phyloP scores from a whole-genome alignment of 1,140 invertebrate genomes.

The Zaprionus nigranus region DNA sequence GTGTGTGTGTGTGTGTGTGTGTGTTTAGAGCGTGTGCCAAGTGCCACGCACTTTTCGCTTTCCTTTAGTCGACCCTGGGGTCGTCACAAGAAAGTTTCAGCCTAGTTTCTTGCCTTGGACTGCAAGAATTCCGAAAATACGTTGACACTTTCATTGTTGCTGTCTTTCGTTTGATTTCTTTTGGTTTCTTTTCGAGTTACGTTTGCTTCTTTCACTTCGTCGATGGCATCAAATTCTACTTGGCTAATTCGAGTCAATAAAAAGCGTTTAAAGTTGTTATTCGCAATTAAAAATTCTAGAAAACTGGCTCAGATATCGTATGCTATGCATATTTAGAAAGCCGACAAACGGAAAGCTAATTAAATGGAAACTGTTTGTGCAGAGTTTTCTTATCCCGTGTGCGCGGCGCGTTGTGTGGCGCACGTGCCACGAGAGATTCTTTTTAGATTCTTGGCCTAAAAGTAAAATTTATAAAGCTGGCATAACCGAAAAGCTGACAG shows the following conservation, averaged over 20 bases:
- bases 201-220: neutral
- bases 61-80: slow-evolving; percentile 35
- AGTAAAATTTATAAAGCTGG: slow-evolving; percentile 68
- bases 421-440: slow-evolving; percentile 56
- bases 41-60: slow-evolving; percentile 67
- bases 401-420: slow-evolving; percentile 26
- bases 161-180: slow-evolving; percentile 26
- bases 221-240: slow-evolving; percentile 78
- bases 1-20: slow-evolving; percentile 9
- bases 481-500: slow-evolving; percentile 70
- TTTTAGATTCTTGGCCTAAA: slow-evolving; percentile 66
- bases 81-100: slow-evolving; percentile 56
- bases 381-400: slow-evolving; percentile 42
- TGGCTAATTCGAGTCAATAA: slow-evolving; percentile 75
- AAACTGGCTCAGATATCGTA: slow-evolving; percentile 66
- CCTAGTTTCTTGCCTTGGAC: slow-evolving; percentile 43
- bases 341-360: slow-evolving; percentile 42
- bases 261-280: slow-evolving; percentile 59
- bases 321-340: slow-evolving; percentile 61
- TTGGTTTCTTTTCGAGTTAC: slow-evolving; percentile 5
- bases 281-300: slow-evolving; percentile 71
- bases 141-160: slow-evolving; percentile 58
- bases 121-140: slow-evolving; percentile 26
- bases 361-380: slow-evolving; percentile 66
- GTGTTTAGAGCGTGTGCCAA: slow-evolving; percentile 50